Conservation (phyloP, 2,113 vertebrate species). For the Lota lota region DNA sequence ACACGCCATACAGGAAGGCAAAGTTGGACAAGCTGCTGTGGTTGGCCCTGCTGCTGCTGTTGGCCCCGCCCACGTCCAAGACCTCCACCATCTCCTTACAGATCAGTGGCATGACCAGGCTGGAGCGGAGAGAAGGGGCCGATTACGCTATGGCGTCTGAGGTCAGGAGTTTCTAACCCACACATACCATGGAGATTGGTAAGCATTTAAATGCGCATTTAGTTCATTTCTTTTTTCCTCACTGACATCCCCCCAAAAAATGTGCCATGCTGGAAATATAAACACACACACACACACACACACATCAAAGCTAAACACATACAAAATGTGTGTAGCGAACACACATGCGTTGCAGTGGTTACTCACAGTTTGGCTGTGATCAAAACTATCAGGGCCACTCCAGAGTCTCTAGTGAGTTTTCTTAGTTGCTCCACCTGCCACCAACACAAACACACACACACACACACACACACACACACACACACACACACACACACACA, state of each 20-base stretch:
- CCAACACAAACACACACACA: background rate
- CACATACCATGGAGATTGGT: background rate
- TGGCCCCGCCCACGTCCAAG: constrained; percentile 75
- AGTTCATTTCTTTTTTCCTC: background rate
- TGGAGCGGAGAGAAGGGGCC: constrained; percentile 48
- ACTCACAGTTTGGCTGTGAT: constrained; percentile 99
- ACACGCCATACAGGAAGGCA: constrained; percentile 95
- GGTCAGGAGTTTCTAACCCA: background rate
- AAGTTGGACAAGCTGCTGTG: constrained; percentile 95
- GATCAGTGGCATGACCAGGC: constrained; percentile 90
- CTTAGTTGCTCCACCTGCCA: constrained; percentile 83
- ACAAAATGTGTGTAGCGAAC: too few species aligned
- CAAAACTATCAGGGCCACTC: constrained; percentile 91
- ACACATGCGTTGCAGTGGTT: too few species aligned
- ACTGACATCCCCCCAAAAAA: too few species aligned
- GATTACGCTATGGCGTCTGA: background rate
- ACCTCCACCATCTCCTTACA: constrained; percentile 97
- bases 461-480: background rate
- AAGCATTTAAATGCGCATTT: too few species aligned
- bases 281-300: constrained; percentile 6
- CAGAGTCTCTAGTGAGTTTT: constrained; percentile 85
- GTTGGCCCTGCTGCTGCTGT: constrained; percentile 74
- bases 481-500: background rate
- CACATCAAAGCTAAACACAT: background rate
- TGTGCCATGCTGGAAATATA: background rate